These are phyloP conservation scores for Pseudachorutes palmiensis DNA, from an alignment of 1,140 invertebrate species.

Conservation along the genomic window DNA sequence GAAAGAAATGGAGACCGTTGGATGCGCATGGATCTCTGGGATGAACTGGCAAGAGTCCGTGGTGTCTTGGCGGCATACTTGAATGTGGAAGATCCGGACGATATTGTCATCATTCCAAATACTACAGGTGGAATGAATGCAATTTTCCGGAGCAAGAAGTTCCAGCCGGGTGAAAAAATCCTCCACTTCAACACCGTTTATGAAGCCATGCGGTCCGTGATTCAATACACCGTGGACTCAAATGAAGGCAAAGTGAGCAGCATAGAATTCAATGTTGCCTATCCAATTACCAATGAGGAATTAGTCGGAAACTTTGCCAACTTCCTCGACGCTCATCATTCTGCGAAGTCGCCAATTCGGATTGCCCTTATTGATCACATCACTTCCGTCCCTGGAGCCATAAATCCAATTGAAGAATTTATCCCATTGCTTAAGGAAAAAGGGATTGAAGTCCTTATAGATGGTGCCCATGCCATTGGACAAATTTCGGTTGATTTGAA, in stretches of 20 bases:
- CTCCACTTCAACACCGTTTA: conserved; percentile 26
- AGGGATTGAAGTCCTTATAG: conserved; percentile 22
- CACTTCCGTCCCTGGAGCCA: conserved; percentile 20
- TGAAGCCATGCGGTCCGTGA: conserved; percentile 18
- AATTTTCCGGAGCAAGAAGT: conserved; percentile 26
- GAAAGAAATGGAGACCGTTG: conserved; percentile 26
- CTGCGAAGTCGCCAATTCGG: neutral
- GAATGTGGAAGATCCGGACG: conserved; percentile 17
- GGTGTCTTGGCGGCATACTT: conserved; percentile 13
- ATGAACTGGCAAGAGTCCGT: conserved; percentile 17
- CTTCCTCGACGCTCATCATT: conserved; percentile 14
- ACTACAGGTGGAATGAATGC: conserved; percentile 32
- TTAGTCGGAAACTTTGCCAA: conserved; percentile 18
- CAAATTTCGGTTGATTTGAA: conserved; percentile 25
- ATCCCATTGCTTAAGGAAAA: conserved; percentile 20
- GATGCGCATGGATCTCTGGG: conserved; percentile 20
- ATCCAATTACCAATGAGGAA: conserved; percentile 26
- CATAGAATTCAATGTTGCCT: conserved; percentile 17
- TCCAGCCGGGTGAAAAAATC: conserved; percentile 15
- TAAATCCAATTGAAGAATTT: conserved; percentile 22
- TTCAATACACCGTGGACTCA: conserved; percentile 18
- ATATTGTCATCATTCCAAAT: conserved; percentile 31
- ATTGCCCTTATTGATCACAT: conserved; percentile 33
- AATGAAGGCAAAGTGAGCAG: conserved; percentile 14
- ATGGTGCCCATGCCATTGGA: conserved; percentile 33